Base-by-base conservation (phyloP, 2,888 invertebrate species). In the Thumatha senex region DNA sequence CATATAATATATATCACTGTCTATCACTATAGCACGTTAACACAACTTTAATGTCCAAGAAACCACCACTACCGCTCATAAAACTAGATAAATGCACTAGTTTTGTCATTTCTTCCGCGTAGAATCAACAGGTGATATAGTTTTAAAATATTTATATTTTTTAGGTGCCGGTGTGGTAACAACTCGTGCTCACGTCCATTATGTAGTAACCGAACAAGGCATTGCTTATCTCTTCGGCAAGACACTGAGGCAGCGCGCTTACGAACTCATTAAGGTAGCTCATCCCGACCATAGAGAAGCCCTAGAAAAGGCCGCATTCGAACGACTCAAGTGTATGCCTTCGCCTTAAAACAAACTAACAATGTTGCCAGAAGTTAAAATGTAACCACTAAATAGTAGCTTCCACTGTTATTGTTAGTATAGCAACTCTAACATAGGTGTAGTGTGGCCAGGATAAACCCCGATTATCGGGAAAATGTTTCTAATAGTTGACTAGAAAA, bases 91-190 rank as follows among this genome's bases (percentile, higher is more conserved):
- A n/a, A n/a, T n/a, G n/a, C n/a, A n/a, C n/a, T n/a, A n/a, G n/a
- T n/a, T n/a, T n/a, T n/a, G n/a, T n/a, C n/a, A n/a, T n/a, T n/a
- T n/a, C n/a, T n/a, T n/a, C n/a, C n/a, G n/a, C n/a, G n/a, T n/a
- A n/a, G 18, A 24, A 4, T 24, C 3, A 24, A 5, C 5, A 24
- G 5, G 18, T 24, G 18, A 24, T 24, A 5, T 24, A 24, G 5
- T 24, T 24, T 24, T 24, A 24, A 24, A 24, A 24, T 24, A 5
- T 24, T 13, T 18, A 12, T 43, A 13, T 43, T 1, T 55, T 50
- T 0, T 48, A 96, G 98, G 98, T 70, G 97, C 96, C 53, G 98
- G 98, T n/a, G 97, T 98, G 4, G 98, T 98, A 12, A 97, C 98
- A 0, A 95, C 96, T 0, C 93, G 98, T 59, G 98, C 97, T 0